Evolutionary conservation across 2,797 vertebrate genomes (phyloP).

Genomic region (Taenioides sp.): DNA sequence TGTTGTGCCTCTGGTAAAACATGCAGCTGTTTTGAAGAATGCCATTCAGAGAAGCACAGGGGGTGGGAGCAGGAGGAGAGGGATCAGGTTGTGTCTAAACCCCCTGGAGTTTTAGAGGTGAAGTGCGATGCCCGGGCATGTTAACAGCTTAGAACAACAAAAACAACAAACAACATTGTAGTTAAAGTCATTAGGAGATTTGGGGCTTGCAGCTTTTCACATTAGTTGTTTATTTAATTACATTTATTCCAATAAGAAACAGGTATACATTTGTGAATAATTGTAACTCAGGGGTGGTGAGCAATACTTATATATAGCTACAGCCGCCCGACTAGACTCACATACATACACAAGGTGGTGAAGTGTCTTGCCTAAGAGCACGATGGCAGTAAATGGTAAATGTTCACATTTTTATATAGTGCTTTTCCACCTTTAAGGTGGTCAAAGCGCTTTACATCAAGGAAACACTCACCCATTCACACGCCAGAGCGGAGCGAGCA

Average conservation of each 20-base stretch:
- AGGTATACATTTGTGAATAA: background rate
- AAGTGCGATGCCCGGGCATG: conserved; percentile 56
- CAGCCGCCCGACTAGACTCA: no score
- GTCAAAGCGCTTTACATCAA: no score
- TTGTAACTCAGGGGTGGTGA: no score
- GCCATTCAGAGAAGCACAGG: conserved; percentile 47
- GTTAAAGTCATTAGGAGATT: background rate
- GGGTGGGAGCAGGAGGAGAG: conserved; percentile 33
- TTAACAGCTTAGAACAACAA: conserved; percentile 44
- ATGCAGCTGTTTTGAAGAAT: conserved; percentile 62
- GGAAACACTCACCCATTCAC: no score
- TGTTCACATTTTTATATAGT: no score
- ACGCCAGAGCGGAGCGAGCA: no score
- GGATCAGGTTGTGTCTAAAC: conserved; percentile 68
- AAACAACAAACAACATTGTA: conserved; percentile 33
- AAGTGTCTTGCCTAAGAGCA: no score
- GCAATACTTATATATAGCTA: no score
- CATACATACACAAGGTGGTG: no score
- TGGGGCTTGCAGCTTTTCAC: background rate
- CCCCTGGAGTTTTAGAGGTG: conserved; percentile 49
- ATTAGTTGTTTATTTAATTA: background rate
- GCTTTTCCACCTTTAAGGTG: no score
- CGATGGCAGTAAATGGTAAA: no score
- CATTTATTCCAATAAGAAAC: background rate
- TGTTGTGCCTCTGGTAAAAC: conserved; percentile 58